Percentiles rank a stretch among this genome's conserved stretches.
phyloP scores from a whole-genome alignment of 2,113 vertebrate genomes.

The Mesitornis unicolor region DNA sequence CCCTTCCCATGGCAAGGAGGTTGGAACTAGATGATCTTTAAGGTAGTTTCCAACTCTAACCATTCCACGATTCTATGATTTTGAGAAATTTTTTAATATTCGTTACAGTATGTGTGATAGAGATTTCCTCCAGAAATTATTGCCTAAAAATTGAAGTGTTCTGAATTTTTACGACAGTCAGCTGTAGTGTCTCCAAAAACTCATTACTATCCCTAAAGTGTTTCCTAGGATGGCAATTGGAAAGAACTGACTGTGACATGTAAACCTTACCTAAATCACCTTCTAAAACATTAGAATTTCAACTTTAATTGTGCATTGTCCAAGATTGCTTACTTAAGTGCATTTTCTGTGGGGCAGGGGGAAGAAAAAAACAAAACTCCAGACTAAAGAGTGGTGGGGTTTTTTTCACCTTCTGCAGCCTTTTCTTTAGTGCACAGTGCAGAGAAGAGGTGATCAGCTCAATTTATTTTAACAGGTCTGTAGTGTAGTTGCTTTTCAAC shows the following conservation, averaged over 20 bases:
- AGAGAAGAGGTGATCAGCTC: neutral
- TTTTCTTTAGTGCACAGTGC: neutral
- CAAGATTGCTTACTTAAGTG: neutral
- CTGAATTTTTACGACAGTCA: neutral
- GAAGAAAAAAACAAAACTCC: accelerated
- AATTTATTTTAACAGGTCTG: neutral
- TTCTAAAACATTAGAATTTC: neutral
- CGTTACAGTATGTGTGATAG: neutral
- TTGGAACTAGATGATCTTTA: too few species aligned
- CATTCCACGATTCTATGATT: too few species aligned
- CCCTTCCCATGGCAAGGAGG: too few species aligned
- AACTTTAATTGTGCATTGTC: neutral
- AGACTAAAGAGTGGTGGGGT: neutral
- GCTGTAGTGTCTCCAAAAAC: neutral
- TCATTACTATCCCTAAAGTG: neutral
- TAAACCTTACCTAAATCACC: neutral
- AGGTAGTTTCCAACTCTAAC: too few species aligned
- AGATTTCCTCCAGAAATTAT: neutral
- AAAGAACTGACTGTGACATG: neutral
- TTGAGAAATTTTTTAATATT: neutral
- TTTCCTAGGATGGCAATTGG: neutral
- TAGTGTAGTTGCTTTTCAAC: neutral
- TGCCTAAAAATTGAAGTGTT: neutral
- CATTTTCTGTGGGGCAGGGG: accelerated
- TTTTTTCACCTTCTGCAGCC: neutral